phyloP scores from a whole-genome alignment of 2,113 vertebrate species.

The Cariama cristata region DNA sequence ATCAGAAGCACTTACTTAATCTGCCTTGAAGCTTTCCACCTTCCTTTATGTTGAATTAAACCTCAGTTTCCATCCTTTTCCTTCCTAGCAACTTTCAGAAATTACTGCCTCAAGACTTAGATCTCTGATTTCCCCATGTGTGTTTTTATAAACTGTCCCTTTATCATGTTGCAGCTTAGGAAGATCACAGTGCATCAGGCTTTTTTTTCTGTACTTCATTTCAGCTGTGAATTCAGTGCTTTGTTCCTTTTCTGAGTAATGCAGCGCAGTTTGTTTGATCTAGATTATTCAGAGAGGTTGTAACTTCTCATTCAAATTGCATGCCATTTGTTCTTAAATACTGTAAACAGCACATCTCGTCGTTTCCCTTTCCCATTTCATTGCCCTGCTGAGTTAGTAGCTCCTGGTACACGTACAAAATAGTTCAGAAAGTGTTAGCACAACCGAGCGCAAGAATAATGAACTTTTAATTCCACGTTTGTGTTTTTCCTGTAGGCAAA shows the following conservation, averaged over 20 bases:
- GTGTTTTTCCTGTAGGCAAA: constrained; percentile 82
- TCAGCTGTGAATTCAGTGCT: not conserved
- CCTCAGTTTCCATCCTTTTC: not conserved
- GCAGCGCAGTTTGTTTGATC: not conserved
- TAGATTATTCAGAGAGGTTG: not conserved
- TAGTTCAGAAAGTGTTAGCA: not conserved
- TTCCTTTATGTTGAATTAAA: not conserved
- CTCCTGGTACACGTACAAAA: not conserved
- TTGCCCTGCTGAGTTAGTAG: not conserved
- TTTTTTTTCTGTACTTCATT: not conserved
- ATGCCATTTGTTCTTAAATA: not conserved
- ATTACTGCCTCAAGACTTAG: not conserved
- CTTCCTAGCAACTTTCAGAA: not conserved
- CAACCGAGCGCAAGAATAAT: not conserved
- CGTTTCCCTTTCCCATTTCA: not conserved
- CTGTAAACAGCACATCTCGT: not conserved
- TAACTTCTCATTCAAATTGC: not conserved
- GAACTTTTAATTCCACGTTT: not conserved
- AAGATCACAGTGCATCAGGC: not conserved
- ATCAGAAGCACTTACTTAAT: not conserved
- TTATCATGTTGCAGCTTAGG: not conserved
- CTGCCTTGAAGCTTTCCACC: not conserved
- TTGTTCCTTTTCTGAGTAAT: not conserved
- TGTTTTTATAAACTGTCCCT: not conserved
- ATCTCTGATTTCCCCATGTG: rapidly evolving